phyloP scores from a whole-genome alignment of 2,888 invertebrate species.

The Lithosia quadra region DNA sequence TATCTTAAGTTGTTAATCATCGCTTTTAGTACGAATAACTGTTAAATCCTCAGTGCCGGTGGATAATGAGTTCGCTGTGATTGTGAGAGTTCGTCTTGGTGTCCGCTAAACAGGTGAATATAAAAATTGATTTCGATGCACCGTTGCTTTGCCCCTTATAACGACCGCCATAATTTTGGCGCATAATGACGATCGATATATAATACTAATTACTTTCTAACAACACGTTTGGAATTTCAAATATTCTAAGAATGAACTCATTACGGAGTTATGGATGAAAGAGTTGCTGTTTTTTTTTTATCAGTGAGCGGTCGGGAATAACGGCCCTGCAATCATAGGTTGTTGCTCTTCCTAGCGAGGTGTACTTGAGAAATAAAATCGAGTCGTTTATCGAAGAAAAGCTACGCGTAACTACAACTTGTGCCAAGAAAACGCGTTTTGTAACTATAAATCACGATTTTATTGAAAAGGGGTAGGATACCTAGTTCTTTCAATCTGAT shows the following conservation, averaged over 20 bases:
- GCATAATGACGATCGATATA: conserved; percentile 42
- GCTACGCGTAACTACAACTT: conserved; percentile 47
- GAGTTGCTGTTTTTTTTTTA: conserved; percentile 61
- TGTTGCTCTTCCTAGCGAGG: conserved; percentile 83
- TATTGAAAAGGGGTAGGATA: conserved; percentile 28
- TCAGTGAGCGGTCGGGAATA: conserved; percentile 79
- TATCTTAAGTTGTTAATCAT: conserved; percentile 65
- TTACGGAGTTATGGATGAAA: conserved; percentile 53
- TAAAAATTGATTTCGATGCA: conserved; percentile 67
- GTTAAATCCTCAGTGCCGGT: conserved; percentile 78
- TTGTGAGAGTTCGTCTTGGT: conserved; percentile 78
- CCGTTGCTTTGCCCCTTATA: conserved; percentile 62
- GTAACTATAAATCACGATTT: conserved; percentile 42
- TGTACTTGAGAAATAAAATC: conserved; percentile 71
- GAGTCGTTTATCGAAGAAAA: conserved; percentile 66
- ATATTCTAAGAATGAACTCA: conserved; percentile 38
- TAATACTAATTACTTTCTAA: conserved; percentile 54
- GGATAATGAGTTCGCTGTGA: conserved; percentile 83
- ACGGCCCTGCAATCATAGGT: conserved; percentile 87
- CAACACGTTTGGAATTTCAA: conserved; percentile 36
- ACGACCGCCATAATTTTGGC: conserved; percentile 48
- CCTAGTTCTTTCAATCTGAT: conserved; percentile 26
- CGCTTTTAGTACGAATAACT: conserved; percentile 78
- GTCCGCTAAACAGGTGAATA: conserved; percentile 82
- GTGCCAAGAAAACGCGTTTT: conserved; percentile 45